A percentile compares a stretch with the other conserved stretches of the same genome.
These are phyloP conservation scores for Chironomus striatipennis DNA, from an alignment of 1,140 invertebrate genomes.

Conservation along the genomic window DNA sequence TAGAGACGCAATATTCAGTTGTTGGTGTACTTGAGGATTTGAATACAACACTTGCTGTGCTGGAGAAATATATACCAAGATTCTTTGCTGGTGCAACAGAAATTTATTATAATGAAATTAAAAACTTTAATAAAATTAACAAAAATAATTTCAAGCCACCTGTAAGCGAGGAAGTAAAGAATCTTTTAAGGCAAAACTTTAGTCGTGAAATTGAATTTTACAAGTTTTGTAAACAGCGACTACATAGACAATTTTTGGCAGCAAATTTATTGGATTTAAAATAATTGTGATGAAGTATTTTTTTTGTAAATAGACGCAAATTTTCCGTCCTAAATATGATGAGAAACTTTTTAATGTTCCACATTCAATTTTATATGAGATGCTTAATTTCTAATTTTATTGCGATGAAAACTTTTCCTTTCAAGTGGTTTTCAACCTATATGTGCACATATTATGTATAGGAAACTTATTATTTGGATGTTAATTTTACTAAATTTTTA, in stretches of 20 bases:
- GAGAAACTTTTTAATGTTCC: no score
- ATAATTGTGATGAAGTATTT: not conserved
- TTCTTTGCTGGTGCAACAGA: slow-evolving; percentile 72
- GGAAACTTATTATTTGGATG: no score
- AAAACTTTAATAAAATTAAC: slow-evolving; percentile 69
- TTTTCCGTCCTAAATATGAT: no score
- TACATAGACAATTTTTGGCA: slow-evolving; percentile 70
- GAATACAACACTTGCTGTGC: slow-evolving; percentile 71
- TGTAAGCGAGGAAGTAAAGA: slow-evolving; percentile 74
- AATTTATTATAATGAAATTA: slow-evolving; percentile 68
- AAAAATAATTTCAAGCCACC: slow-evolving; percentile 79
- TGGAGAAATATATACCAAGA: slow-evolving; percentile 73
- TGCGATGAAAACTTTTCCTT: no score
- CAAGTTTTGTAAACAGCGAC: slow-evolving; percentile 76
- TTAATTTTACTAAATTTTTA: no score
- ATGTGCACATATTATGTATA: no score
- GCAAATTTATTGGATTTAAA: slow-evolving; percentile 42
- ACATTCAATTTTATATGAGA: no score
- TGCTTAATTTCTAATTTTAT: no score
- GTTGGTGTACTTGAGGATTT: slow-evolving; percentile 82
- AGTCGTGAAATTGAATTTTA: slow-evolving; percentile 87
- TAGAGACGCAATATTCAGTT: slow-evolving; percentile 77
- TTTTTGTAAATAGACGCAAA: no score
- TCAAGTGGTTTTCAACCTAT: no score
- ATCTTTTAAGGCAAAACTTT: slow-evolving; percentile 78